phyloP scores from a whole-genome alignment of 2,797 vertebrate genomes.

The Merluccius polli region DNA sequence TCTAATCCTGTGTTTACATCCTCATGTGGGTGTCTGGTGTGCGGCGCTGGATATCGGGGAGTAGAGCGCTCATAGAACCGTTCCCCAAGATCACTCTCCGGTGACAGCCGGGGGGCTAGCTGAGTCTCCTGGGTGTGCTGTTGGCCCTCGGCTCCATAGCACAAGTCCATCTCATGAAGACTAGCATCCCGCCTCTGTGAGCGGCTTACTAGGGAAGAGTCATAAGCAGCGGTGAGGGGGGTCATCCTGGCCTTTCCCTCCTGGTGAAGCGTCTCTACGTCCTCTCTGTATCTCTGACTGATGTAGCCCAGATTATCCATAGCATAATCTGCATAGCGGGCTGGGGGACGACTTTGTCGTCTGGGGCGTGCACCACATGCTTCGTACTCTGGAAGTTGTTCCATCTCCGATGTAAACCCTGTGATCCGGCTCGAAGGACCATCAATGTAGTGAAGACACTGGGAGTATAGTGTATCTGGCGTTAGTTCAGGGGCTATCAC shows the following conservation, averaged over 20 bases:
- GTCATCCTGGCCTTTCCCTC: slow-evolving; percentile 11
- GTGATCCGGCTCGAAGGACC: too few species aligned
- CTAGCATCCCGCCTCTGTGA: slow-evolving; percentile 4
- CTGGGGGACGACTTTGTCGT: not conserved
- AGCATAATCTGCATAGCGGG: slow-evolving; percentile 10
- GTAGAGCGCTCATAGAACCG: too few species aligned
- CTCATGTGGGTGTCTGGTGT: too few species aligned
- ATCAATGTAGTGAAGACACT: too few species aligned
- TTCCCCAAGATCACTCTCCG: too few species aligned
- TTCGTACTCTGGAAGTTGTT: slow-evolving; percentile 1
- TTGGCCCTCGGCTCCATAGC: not conserved
- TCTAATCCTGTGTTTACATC: too few species aligned
- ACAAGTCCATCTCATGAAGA: not conserved
- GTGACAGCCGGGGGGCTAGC: not conserved
- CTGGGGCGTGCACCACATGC: slow-evolving; percentile 9
- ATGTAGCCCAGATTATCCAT: slow-evolving; percentile 7
- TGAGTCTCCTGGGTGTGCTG: not conserved
- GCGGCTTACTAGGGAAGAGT: too few species aligned
- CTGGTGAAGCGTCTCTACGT: not conserved
- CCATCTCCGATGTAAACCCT: slow-evolving; percentile 8
- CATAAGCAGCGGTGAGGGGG: not conserved
- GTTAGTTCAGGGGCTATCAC: too few species aligned
- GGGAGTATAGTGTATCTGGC: too few species aligned
- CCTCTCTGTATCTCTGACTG: slow-evolving; percentile 11
- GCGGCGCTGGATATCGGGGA: too few species aligned